phyloP scores from a whole-genome alignment of 2,797 vertebrate species.

The Acipenser transmontanus region DNA sequence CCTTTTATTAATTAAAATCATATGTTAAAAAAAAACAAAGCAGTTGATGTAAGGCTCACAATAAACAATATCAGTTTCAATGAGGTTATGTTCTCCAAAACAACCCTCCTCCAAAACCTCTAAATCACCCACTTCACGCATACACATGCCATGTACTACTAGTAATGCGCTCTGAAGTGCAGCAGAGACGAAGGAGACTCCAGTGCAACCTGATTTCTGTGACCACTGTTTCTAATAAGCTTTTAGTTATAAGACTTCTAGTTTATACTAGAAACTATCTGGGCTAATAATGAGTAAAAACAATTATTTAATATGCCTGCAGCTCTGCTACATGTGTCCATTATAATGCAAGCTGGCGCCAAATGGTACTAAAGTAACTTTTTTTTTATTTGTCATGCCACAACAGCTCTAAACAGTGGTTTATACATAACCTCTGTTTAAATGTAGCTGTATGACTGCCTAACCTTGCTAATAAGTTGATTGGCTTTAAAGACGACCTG shows the following conservation, averaged over 20 bases:
- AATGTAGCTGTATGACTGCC: conserved; percentile 36
- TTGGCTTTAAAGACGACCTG: too few relatives aligned
- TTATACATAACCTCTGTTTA: conserved; percentile 52
- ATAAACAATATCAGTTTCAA: too few relatives aligned
- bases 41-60: too few relatives aligned
- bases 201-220: neutral
- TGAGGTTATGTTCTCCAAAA: too few relatives aligned
- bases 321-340: conserved; percentile 17
- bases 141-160: neutral
- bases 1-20: too few relatives aligned
- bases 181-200: neutral
- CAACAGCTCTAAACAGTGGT: conserved; percentile 52
- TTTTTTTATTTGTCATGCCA: conserved; percentile 53
- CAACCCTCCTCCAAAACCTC: too few relatives aligned
- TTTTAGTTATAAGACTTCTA: neutral
- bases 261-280: conserved; percentile 7
- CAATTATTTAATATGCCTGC: neutral
- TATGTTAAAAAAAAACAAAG: too few relatives aligned
- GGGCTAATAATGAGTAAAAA: conserved; percentile 2
- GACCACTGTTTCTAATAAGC: neutral
- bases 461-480: conserved; percentile 36
- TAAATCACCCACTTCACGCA: neutral
- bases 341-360: conserved; percentile 34
- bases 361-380: conserved; percentile 46
- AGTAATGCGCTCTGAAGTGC: neutral